Evolutionary conservation across 2,113 vertebrate species (phyloP), one percentile per base, ranked within the genome.

Genomic region (Xenotilapia flavipinnis): DNA sequence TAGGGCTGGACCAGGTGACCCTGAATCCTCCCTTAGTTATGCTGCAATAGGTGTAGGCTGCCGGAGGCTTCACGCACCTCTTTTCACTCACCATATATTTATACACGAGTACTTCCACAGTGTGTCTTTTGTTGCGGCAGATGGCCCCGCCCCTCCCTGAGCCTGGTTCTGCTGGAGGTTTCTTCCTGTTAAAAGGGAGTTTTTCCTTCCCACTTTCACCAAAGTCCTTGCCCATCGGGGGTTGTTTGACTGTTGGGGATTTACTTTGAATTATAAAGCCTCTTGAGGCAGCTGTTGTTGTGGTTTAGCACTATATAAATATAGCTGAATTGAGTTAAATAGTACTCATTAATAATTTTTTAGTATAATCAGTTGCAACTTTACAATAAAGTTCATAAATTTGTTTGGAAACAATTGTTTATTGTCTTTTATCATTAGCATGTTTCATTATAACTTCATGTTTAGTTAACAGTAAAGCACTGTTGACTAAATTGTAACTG

Each of bases 11-110:
- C 31, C 60, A 36, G 31, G 60, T 12, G 60, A 62, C 31, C 58
- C 17, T 62, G 9, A 2, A n/a, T 62, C 1, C 31, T 36, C 31
- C 31, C 58, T 62, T 62, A 62, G 6, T 62, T 62, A 62, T 36
- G 58, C 17, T 62, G 31, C 58, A 36, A 12, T 62, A 62, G 58
- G 0, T 0, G 31, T 19, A 62, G 9, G 0, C 58, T 62, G 58
- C 15, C 0, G 2, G 9, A 4, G 6, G 58, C 3, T 33, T 62
- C 15, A 23, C 53, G 6, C 28, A 62, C 58, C 28, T 62, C 5
- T 62, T 62, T 36, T 36, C 31, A 62, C 58, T 62, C 31, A 62
- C 6, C 17, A 62, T 36, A 33, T 36, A 36, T 36, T 36, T 1
- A 62, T n/a, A 62, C 31, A 62, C 17, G 17, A 62, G 58, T 36